Evolutionary conservation across 2,797 vertebrate species (phyloP).

Genomic region (Siniperca scherzeri): DNA sequence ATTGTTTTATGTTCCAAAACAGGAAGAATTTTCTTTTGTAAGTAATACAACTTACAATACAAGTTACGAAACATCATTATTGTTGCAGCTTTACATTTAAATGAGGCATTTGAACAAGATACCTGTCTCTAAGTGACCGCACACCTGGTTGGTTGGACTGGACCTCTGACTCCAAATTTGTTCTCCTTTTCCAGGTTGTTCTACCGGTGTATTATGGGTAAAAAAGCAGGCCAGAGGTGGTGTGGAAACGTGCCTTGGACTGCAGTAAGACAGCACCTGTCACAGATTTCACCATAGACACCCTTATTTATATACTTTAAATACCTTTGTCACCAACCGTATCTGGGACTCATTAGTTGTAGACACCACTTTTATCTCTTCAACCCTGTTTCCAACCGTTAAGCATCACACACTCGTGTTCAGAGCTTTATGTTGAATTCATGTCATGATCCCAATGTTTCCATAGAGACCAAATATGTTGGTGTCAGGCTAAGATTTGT

Average conservation of each 20-base stretch:
- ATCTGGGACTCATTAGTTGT: not conserved
- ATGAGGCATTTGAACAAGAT: not conserved
- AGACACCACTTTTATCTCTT: not conserved
- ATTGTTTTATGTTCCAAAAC: not conserved
- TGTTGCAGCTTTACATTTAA: not conserved
- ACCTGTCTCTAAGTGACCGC: not conserved
- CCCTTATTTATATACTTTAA: not conserved
- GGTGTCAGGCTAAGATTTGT: not conserved
- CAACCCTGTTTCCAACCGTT: not conserved
- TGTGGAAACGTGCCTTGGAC: slow-evolving; percentile 92
- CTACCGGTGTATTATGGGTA: slow-evolving; percentile 90
- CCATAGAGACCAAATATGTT: not conserved
- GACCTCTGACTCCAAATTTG: not conserved
- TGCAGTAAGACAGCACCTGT: slow-evolving; percentile 81
- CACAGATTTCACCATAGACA: not conserved
- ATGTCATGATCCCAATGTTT: not conserved
- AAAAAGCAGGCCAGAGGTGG: slow-evolving; percentile 88
- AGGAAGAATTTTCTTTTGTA: not conserved
- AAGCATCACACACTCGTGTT: not conserved
- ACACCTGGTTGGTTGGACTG: not conserved
- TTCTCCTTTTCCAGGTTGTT: slow-evolving; percentile 85
- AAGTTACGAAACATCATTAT: not conserved
- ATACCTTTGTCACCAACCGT: not conserved
- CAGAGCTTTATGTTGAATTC: not conserved
- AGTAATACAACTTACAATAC: not conserved